phyloP scores from a whole-genome alignment of 2,888 invertebrate species.

The Rhagium mordax region DNA sequence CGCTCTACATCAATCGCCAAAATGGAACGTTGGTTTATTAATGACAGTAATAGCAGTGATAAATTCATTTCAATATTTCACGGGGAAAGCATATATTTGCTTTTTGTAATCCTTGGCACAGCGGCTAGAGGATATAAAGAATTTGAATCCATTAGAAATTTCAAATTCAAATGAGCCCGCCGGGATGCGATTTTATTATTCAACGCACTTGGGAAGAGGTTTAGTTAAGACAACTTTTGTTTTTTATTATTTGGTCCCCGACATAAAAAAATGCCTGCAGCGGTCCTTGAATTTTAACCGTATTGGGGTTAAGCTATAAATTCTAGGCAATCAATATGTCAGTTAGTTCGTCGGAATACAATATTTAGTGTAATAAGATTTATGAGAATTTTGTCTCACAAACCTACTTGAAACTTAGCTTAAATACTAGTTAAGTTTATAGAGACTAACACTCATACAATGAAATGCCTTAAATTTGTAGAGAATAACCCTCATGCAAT shows the following conservation, averaged over 20 bases:
- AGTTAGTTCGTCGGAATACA: too few species aligned
- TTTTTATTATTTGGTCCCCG: neutral
- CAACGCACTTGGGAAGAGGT: constrained; percentile 12
- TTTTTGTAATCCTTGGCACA: neutral
- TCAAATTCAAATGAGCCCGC: constrained; percentile 42
- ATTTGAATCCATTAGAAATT: constrained; percentile 41
- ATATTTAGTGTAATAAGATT: too few species aligned
- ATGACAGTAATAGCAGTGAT: neutral
- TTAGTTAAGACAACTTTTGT: constrained; percentile 8
- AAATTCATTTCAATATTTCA: neutral
- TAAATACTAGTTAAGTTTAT: too few species aligned
- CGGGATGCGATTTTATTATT: constrained; percentile 38
- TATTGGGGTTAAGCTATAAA: neutral
- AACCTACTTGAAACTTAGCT: too few species aligned
- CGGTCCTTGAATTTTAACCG: neutral
- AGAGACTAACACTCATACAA: too few species aligned
- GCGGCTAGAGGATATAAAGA: constrained; percentile 24
- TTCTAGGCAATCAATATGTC: too few species aligned
- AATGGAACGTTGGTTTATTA: constrained; percentile 4
- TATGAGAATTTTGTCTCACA: too few species aligned
- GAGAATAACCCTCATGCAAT: too few species aligned
- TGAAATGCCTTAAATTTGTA: too few species aligned
- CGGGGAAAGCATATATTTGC: neutral
- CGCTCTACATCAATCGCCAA: neutral
- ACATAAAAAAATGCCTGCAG: neutral